Percentiles rank a stretch among this genome's conserved stretches.
phyloP scores from a whole-genome alignment of 1,140 invertebrate genomes.

The Leptestheria dahalacensis region DNA sequence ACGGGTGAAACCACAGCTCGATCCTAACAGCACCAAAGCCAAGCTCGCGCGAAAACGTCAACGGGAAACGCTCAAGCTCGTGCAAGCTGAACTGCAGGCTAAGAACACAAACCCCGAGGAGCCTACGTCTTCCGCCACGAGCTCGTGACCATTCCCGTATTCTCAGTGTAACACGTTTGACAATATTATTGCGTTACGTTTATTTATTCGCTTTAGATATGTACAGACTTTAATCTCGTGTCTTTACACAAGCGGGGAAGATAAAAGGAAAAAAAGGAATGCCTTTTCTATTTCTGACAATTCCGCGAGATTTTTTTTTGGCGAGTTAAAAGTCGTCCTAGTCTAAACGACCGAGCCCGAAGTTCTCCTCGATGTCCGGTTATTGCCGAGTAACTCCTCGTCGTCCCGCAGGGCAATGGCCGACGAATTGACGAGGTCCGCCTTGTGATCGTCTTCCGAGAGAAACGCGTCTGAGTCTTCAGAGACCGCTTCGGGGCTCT shows the following conservation, averaged over 20 bases:
- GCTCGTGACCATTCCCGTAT: too few relatives aligned
- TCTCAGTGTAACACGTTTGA: too few relatives aligned
- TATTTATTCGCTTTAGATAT: too few relatives aligned
- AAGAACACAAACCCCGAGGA: not conserved
- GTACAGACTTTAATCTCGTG: too few relatives aligned
- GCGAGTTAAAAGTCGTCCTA: not conserved
- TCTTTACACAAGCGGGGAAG: not conserved
- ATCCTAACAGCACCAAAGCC: constrained; percentile 10
- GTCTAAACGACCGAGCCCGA: not conserved
- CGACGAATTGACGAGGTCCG: constrained; percentile 20
- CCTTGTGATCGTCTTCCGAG: constrained; percentile 34
- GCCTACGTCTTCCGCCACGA: too few relatives aligned
- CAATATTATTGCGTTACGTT: too few relatives aligned
- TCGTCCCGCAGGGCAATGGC: constrained; percentile 1
- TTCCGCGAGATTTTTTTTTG: not conserved
- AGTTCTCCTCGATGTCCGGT: not conserved
- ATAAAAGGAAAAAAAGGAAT: too few relatives aligned
- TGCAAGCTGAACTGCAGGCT: constrained; percentile 4
- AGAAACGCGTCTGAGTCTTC: constrained; percentile 36
- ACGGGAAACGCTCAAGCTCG: constrained; percentile 11
- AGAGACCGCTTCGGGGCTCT: constrained; percentile 26
- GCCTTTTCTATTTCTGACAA: not conserved
- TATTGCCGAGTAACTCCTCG: not conserved
- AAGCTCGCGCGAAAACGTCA: constrained; percentile 13
- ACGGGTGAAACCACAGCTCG: not conserved